Conservation (phyloP, 2,888 invertebrate genomes). For the Andrena praecox region DNA sequence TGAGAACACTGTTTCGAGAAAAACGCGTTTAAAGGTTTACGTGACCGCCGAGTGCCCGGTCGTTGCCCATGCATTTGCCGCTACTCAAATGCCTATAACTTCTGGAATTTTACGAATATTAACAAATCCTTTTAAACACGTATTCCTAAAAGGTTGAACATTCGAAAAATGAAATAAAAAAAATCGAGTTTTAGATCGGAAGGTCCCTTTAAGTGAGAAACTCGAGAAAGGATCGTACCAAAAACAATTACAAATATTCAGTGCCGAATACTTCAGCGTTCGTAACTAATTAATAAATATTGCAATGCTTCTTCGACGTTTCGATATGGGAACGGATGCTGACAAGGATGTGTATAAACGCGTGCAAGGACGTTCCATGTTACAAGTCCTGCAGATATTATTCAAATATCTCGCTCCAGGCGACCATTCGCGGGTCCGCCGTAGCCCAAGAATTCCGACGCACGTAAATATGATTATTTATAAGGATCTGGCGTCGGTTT, state of each 20-base stretch:
- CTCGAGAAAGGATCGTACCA: neutral
- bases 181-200: too few species aligned
- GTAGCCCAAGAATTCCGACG: slow-evolving; percentile 43
- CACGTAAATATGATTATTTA: slow-evolving; percentile 50
- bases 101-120: too few species aligned
- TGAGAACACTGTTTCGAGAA: too few species aligned
- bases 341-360: slow-evolving; percentile 32
- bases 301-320: neutral
- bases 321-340: slow-evolving; percentile 39
- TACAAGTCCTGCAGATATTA: slow-evolving; percentile 28
- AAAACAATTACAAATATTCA: neutral
- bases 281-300: neutral
- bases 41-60: too few species aligned
- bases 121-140: too few species aligned
- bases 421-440: slow-evolving; percentile 11
- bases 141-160: too few species aligned
- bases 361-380: slow-evolving; percentile 48
- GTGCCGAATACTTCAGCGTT: slow-evolving; percentile 15
- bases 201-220: neutral
- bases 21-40: too few species aligned
- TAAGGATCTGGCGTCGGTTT: slow-evolving; percentile 24
- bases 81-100: too few species aligned
- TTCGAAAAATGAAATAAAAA: too few species aligned
- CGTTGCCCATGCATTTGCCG: too few species aligned
- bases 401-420: slow-evolving; percentile 33